A percentile compares a stretch with the other conserved stretches of the same genome.
These are phyloP conservation scores for Ecdyonurus torrentis DNA, from an alignment of 2,888 invertebrate species.

Conservation along the genomic window DNA sequence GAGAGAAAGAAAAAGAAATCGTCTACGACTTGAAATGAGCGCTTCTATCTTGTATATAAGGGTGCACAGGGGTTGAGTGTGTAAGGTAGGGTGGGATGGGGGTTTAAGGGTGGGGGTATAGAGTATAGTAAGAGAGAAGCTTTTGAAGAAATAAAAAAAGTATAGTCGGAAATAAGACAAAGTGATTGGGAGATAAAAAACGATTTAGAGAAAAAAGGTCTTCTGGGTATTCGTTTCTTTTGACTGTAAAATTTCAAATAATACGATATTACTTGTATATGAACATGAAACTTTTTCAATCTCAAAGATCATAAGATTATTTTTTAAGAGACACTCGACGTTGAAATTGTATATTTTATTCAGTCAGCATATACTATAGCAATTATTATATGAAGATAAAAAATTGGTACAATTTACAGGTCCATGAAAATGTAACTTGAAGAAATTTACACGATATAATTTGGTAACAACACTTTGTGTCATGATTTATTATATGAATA, in stretches of 20 bases:
- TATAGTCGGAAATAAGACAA: not conserved
- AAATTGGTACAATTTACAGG: no score
- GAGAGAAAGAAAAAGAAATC: conserved; percentile 1
- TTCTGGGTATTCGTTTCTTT: not conserved
- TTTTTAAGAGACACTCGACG: no score
- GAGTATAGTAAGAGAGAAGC: no score
- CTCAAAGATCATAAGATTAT: not conserved
- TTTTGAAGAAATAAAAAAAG: not conserved
- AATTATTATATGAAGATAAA: no score
- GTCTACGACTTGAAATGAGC: not conserved
- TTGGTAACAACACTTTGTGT: no score
- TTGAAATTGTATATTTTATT: no score
- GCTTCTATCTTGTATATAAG: not conserved
- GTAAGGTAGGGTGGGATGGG: not conserved
- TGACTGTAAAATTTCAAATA: not conserved
- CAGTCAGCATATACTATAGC: no score
- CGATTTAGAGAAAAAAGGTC: not conserved
- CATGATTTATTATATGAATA: no score
- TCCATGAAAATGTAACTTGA: no score
- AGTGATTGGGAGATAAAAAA: not conserved
- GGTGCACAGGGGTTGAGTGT: not conserved
- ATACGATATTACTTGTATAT: not conserved
- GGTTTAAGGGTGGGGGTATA: not conserved
- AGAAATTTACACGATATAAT: no score
- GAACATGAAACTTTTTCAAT: not conserved